Base-by-base conservation (phyloP, 2,888 invertebrate genomes). In the Cryptops parisi region DNA sequence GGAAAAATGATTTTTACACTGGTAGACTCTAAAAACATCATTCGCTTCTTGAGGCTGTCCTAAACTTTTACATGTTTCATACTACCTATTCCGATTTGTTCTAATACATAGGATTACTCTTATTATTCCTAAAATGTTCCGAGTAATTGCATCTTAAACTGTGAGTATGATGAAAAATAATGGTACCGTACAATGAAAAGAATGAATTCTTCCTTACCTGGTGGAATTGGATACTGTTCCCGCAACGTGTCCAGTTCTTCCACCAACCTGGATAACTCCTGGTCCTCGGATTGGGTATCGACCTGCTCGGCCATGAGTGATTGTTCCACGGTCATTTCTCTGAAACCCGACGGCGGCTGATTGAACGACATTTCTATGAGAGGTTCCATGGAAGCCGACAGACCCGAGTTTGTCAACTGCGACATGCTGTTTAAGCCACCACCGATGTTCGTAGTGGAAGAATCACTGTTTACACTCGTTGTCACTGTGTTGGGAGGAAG, bases 211-310 rank as follows among this genome's bases (percentile, higher is more conserved):
- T n/a, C n/a, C n/a, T n/a, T n/a, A n/a, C n/a, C n/a, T n/a, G n/a
- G n/a, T n/a, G n/a, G n/a, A n/a, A n/a, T n/a, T n/a, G n/a, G n/a
- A n/a, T n/a, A n/a, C 15, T 51, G 43, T 21, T 51, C 33, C 41
- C 38, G 51, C 22, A 51, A 26, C n/a, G 25, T 51, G 17, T 17
- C 15, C 2, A 88, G 82, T 68, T 83, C 81, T 71, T 91, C 88
- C 60, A 91, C 70, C 61, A 91, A 80, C 63, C 84, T 84, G 2
- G 87, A 86, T 50, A 91, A 73, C 57, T 82, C 75, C 4, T 65
- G 65, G 48, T 68, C 67, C 46, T 58, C 55, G 21, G 53, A 51
- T 12, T 49, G 53, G 27, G 44, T 50, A 45, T 55, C 55, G 21
- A 54, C 43, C 26, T 51, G 22, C 9, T 55, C 47, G 23, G 57